A percentile compares a stretch with the other conserved stretches of the same genome.
Evolutionary conservation across 2,797 vertebrate genomes (phyloP).

Genomic region (Nasua narica): DNA sequence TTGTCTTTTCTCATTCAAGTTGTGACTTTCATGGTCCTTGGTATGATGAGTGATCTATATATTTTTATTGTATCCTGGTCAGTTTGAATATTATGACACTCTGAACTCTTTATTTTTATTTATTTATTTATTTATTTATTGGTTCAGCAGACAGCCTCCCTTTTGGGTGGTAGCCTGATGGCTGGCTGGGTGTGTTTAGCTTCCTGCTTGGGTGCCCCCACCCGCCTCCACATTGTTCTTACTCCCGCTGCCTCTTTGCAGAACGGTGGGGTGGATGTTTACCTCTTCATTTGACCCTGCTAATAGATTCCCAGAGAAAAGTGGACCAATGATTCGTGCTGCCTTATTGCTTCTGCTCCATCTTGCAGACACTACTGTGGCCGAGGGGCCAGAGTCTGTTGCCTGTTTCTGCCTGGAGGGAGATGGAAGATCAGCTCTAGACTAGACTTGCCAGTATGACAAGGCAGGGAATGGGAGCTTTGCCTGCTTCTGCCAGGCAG

Average conservation of each 20-base stretch:
- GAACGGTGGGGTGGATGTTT: neutral
- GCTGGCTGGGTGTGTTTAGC: neutral
- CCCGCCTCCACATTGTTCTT: neutral
- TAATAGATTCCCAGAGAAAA: neutral
- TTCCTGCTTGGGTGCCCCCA: neutral
- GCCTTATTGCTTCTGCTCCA: neutral
- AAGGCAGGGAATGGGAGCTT: neutral
- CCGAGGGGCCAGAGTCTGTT: neutral
- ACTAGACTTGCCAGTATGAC: neutral
- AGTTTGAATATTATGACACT: neutral
- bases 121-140: no score
- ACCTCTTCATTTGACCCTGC: neutral
- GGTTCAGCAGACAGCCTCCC: neutral
- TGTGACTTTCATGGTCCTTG: constrained; percentile 3
- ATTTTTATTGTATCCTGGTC: neutral
- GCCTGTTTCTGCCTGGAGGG: neutral
- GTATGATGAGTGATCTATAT: neutral
- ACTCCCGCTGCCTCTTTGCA: neutral
- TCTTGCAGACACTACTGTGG: neutral
- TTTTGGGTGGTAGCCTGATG: neutral
- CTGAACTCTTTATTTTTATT: neutral
- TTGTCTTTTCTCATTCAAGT: constrained; percentile 29
- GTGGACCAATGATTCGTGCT: neutral
- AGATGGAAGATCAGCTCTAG: neutral
- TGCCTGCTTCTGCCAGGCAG: neutral